Conservation (phyloP, 1,140 invertebrate species). For the Drosophila truncata region DNA sequence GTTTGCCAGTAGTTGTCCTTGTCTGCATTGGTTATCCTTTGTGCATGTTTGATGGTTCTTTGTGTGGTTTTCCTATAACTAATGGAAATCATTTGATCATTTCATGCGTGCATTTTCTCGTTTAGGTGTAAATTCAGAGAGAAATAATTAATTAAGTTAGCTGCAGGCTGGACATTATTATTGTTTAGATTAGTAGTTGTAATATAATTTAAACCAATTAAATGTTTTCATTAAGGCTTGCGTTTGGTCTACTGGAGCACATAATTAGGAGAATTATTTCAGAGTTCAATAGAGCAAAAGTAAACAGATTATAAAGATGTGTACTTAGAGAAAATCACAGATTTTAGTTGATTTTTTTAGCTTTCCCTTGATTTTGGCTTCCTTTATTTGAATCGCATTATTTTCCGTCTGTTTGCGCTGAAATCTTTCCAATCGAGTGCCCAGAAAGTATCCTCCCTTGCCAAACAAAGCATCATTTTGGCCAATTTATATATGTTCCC, state of each 20-base stretch:
- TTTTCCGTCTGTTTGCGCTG: constrained; percentile 32
- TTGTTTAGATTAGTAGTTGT: no score
- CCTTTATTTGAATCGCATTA: constrained; percentile 42
- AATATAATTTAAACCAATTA: no score
- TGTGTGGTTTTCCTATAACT: constrained; percentile 24
- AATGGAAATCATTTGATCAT: constrained; percentile 27
- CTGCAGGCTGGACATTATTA: neutral
- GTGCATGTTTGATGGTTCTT: constrained; percentile 3
- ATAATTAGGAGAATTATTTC: constrained; percentile 2
- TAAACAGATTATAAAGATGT: neutral
- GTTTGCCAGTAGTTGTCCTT: constrained; percentile 19
- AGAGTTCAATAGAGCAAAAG: neutral
- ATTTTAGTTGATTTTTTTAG: neutral
- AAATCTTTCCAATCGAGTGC: constrained; percentile 45
- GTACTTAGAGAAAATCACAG: neutral
- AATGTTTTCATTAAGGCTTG: neutral
- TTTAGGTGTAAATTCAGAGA: neutral
- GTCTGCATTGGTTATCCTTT: constrained; percentile 4
- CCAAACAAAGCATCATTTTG: constrained; percentile 37
- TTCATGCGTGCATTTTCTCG: neutral
- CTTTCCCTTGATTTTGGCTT: neutral
- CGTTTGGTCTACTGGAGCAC: neutral
- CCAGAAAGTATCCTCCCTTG: constrained; percentile 39
- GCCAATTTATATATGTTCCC: constrained; percentile 10
- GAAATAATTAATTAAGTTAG: constrained; percentile 15